A percentile compares a stretch with the other conserved stretches of the same genome.
These are phyloP conservation scores for Malurus melanocephalus DNA, from an alignment of 2,113 vertebrate species.

Conservation along the genomic window DNA sequence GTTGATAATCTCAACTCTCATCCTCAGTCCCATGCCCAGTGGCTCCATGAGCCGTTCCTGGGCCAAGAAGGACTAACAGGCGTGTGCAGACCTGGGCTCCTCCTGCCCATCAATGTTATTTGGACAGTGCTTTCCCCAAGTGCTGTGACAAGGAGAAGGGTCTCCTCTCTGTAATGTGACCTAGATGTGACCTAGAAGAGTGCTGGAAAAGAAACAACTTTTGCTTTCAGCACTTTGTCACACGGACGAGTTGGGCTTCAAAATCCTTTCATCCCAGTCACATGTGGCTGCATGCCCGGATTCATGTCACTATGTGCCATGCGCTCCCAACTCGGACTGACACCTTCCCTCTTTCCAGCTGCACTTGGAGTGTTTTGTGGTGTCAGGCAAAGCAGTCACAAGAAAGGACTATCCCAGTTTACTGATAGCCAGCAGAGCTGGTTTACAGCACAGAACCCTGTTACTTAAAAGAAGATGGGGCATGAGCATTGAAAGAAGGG, in stretches of 20 bases:
- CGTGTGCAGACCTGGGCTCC: accelerated
- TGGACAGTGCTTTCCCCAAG: accelerated
- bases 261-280: neutral
- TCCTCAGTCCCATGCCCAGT: neutral
- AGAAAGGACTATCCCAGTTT: neutral
- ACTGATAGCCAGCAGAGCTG: neutral
- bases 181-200: neutral
- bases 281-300: neutral
- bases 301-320: neutral
- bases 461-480: neutral
- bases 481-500: neutral
- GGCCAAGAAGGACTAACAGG: accelerated
- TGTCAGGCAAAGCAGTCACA: neutral
- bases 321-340: accelerated
- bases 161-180: neutral
- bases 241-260: neutral
- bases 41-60: neutral
- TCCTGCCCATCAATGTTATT: neutral
- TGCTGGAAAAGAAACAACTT: neutral
- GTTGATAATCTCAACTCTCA: neutral
- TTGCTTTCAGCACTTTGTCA: neutral
- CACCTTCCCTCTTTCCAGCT: neutral
- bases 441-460: neutral
- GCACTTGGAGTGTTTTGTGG: accelerated
- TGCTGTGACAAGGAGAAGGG: neutral